Conservation (phyloP, 2,888 invertebrate genomes). For the Lasioglossum lativentre region DNA sequence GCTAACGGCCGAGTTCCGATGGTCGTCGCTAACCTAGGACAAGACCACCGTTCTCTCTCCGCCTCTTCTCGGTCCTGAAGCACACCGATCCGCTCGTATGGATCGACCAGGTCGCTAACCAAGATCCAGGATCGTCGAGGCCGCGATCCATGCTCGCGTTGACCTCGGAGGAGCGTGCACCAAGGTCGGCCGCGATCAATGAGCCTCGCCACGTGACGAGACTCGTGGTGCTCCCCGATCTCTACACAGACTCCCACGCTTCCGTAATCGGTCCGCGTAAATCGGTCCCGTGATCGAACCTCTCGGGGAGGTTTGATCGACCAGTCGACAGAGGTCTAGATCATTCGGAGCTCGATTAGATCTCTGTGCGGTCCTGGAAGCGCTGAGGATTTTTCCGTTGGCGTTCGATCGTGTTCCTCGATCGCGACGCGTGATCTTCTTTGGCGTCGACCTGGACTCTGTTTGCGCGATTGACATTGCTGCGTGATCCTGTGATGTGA, state of each 20-base stretch:
- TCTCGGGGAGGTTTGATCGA: not conserved
- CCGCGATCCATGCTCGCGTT: conserved; percentile 40
- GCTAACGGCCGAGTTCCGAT: conserved; percentile 15
- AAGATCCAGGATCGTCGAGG: not conserved
- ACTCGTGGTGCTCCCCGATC: conserved; percentile 14
- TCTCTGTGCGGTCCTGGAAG: not conserved
- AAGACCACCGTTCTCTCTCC: conserved; percentile 23
- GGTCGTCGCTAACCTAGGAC: conserved; percentile 39
- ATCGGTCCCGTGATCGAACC: not conserved
- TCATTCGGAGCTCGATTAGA: not conserved
- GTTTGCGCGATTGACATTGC: not conserved
- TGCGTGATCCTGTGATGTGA: conserved; percentile 36
- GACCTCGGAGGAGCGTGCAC: conserved; percentile 41
- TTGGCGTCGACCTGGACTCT: not conserved
- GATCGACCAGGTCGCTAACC: not conserved
- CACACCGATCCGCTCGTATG: not conserved
- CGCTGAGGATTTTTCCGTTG: not conserved
- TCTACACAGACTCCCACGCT: not conserved
- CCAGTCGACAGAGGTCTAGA: not conserved
- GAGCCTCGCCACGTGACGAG: conserved; percentile 67
- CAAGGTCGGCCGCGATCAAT: conserved; percentile 68
- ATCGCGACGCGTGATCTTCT: not conserved
- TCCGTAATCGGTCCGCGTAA: not conserved
- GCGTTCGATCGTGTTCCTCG: not conserved
- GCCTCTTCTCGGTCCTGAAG: conserved; percentile 25